Evolutionary conservation across 2,797 vertebrate genomes (phyloP), one percentile per base, ranked within the genome.

Genomic region (Vultur gryphus): DNA sequence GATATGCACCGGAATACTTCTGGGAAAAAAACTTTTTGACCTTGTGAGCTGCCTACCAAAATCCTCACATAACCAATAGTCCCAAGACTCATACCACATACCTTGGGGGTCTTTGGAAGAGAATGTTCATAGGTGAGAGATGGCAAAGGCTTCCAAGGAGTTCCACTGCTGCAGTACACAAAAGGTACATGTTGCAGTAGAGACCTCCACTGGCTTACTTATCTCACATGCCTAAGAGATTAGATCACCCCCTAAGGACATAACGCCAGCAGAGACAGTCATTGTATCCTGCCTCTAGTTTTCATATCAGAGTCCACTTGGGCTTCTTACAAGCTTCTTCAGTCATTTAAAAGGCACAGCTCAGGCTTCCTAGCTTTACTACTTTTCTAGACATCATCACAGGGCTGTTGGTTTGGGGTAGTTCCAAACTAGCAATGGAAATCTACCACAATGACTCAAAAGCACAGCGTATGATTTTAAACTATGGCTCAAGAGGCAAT

Each of bases 191-290:
- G 33, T 16, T 89, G 15, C 11, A 12, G 10, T 23, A 28, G 46
- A 72, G 7, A 54, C 16, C 10, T 78, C 13, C 46, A 20, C 33
- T 26, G 39, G 3, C 7, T 87, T 31, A 21, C 31, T 58, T 44
- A 26, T 11, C 12, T 39, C 3, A 9, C 18, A 33, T 31, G 25
- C 13, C 24, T 26, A 31, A 16, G n/a, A 37, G 17, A 55, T 61
- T 51, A 52, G 33, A 46, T 70, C 39, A 58, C 26, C 21, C 15
- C 4, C 15, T 31, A 64, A 71, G n/a, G 16, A 23, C 10, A 37
- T 9, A 16, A 31, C 0, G 1, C 15, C 17, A 72, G 1, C 13
- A 49, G 26, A 41, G 26, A 31, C 12, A 31, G 7, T n/a, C 23
- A 31, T 37, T 84, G 48, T 70, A 49, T 71, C 33, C 33, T 66